Base-by-base conservation (phyloP, 1,140 invertebrate genomes). In the Helicoverpa zea region DNA sequence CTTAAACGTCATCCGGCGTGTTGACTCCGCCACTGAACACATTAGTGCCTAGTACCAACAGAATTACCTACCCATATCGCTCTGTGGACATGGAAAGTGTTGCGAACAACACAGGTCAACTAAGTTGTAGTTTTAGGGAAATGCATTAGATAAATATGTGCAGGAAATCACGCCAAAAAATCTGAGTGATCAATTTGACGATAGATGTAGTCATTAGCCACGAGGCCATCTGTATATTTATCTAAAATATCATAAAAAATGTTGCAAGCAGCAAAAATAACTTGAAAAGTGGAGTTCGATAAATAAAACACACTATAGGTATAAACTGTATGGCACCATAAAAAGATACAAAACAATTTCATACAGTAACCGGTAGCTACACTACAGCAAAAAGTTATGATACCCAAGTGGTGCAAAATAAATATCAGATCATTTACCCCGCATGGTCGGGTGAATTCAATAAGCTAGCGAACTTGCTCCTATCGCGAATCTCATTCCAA, bases 1-100 rank as follows among this genome's bases (percentile, higher is more conserved):
- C 90, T 91, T 90, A 87, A 84, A 86, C 88, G 85, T 73, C 86
- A 89, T 91, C 90, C 90, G 91, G 89, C 47, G 76, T 86, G 83
- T 86, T 90, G 91, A 90, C 88, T 89, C 56, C 86, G 79, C 35
- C 47, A 83, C 86, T 84, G 89, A 88, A 87, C 86, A 84, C 88
- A 89, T 88, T 90, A 89, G 82, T 43, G 82, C 75, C 80, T 75
- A 61, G 56, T 18, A 59, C 66, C 61, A 78, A 78, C 63, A 78
- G 66, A 66, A 66, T 78, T 61, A 61, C 18, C 54, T 61, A 58
- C 52, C 51, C 70, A 58, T 58, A 43, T 56, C 14, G n/a, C 56
- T n/a, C 51, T 73, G 14, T 73, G 23, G n/a, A 66, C n/a, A 66
- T 35, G 11, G 12, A 13, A 18, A 16, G 7, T 58, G 18, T 58